These are phyloP conservation scores for Neofelis nebulosa DNA, from an alignment of 2,113 vertebrate species.

Conservation along the genomic window DNA sequence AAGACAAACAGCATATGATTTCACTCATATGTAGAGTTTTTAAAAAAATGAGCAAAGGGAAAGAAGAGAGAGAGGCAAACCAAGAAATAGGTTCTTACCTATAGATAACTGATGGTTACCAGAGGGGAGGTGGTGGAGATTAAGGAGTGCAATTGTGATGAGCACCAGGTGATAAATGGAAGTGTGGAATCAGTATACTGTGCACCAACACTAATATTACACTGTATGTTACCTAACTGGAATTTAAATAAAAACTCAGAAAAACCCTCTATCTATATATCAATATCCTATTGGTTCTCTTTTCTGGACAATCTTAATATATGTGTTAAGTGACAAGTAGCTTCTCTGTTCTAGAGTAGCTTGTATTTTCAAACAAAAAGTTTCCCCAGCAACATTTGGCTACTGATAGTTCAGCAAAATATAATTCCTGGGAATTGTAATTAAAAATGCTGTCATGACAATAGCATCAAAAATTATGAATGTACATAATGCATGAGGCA, in stretches of 20 bases:
- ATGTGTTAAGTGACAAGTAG: not conserved
- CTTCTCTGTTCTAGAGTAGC: not conserved
- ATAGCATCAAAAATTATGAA: not conserved
- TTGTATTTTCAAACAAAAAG: not conserved
- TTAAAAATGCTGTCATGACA: not conserved
- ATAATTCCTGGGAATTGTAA: not conserved
- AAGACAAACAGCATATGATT: no score
- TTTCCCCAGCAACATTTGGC: not conserved
- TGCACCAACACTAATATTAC: not conserved
- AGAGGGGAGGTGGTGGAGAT: no score
- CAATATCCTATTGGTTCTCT: not conserved
- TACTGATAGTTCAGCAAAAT: not conserved
- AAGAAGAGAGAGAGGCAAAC: no score
- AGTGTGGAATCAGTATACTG: no score
- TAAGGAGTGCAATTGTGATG: no score
- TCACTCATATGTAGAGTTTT: no score
- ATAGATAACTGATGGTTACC: no score
- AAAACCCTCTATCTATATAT: not conserved
- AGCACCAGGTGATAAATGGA: no score
- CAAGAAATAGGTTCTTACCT: no score
- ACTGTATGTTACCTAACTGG: no score
- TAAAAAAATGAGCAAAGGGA: no score
- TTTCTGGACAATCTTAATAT: not conserved
- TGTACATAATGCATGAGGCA: not conserved
- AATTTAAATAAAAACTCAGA: no score